A percentile compares a stretch with the other conserved stretches of the same genome.
Evolutionary conservation across 1,140 invertebrate species (phyloP).

Genomic region (Scaptomyza hsui): DNA sequence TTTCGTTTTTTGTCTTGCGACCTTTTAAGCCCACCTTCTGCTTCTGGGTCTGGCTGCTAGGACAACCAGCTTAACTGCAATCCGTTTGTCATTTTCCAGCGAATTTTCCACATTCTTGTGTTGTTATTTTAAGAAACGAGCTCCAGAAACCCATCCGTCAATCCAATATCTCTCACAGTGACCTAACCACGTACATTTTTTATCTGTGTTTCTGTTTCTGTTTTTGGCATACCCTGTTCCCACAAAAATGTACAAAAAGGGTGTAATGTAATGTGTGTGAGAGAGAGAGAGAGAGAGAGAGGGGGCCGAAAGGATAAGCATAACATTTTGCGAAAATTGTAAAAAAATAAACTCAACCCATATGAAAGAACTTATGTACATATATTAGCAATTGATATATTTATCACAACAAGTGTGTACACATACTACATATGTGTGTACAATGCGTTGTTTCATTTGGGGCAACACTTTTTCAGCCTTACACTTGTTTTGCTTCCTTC

Average conservation of each 20-base stretch:
- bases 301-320: not conserved
- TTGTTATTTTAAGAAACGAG: slow-evolving; percentile 1
- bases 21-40: not conserved
- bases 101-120: slow-evolving; percentile 1
- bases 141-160: no score
- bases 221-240: not conserved
- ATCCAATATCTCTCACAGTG: not conserved
- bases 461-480: not conserved
- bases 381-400: not conserved
- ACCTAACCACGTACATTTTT: not conserved
- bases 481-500: not conserved
- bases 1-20: not conserved
- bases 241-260: not conserved
- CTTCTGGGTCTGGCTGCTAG: no score
- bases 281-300: no score
- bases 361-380: not conserved
- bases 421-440: no score
- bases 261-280: not conserved
- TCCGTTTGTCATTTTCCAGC: not conserved
- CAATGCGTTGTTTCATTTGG: not conserved
- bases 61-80: not conserved
- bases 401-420: not conserved
- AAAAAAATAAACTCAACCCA: not conserved
- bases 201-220: not conserved
- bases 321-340: not conserved